Base-by-base conservation (phyloP, 2,888 invertebrate species). In the Lasioglossum leucozonium region DNA sequence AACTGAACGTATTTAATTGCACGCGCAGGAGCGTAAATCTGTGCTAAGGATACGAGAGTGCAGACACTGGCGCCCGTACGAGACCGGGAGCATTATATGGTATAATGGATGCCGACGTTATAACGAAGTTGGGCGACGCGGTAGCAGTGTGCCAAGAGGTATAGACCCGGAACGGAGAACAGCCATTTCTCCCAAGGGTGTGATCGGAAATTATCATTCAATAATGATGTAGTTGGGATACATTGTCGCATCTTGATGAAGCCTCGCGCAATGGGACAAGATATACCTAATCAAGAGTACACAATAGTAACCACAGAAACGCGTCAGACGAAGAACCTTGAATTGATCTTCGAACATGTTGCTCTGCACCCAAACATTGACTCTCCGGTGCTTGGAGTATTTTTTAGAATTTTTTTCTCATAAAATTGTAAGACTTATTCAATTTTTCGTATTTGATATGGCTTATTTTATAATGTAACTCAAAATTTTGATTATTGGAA, bases 191-290 rank as follows among this genome's bases (percentile, higher is more conserved):
- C 91, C 90, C 89, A 77, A 74, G 88, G 81, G 90, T 77, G 88
- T 88, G 90, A 92, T 92, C 91, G 88, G 87, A 87, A 92, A 92
- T 92, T 91, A 92, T 92, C 90, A 92, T 92, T 92, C 91, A 90
- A 91, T 92, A 92, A 91, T 84, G 85, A 88, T 79, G 69, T 74
- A 55, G 86, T 79, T 79, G 84, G 83, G 84, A 78, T 77, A 47
- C 71, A 77, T 72, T 72, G 79, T 37, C 55, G 88, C 86, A 88
- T 84, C 81, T 79, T 84, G 83, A 87, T 79, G 81, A 81, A 83
- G 71, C 71, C n/a, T 26, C 22, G 34, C 18, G 30, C 65, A 10
- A 18, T 51, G 26, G 58, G 10, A 47, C 34, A 58, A 10, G 47
- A 44, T 82, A 77, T 11, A 58, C 74, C 72, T 73, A 85, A 84